Percentiles rank a stretch among this genome's conserved stretches.
Conservation (phyloP, 2,797 vertebrate genomes). For the Pseudochaenichthys georgianus region DNA sequence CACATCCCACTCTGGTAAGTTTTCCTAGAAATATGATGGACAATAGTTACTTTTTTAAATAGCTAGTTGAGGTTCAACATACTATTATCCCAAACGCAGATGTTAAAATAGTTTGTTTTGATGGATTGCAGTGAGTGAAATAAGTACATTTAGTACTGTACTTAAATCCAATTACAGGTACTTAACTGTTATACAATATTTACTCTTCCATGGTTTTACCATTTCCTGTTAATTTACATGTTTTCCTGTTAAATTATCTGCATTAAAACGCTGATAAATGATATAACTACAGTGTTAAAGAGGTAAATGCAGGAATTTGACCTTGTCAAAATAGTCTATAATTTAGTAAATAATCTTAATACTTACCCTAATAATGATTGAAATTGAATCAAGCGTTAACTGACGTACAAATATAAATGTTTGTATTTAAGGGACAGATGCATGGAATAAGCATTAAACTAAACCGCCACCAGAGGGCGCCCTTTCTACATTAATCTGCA, state of each 20-base stretch:
- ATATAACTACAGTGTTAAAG: background rate
- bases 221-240: background rate
- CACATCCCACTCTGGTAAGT: background rate
- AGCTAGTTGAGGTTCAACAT: too few relatives aligned
- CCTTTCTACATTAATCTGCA: background rate
- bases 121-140: background rate
- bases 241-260: background rate
- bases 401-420: too few relatives aligned
- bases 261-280: background rate
- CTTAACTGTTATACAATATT: too few relatives aligned
- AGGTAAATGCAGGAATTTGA: too few relatives aligned
- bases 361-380: background rate
- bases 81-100: background rate
- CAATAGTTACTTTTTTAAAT: too few relatives aligned
- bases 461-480: conserved; percentile 56
- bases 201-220: background rate
- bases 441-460: background rate
- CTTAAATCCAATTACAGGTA: background rate
- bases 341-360: background rate
- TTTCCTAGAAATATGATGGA: background rate
- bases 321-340: background rate
- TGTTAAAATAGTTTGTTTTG: background rate
- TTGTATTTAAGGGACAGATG: background rate
- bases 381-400: background rate
- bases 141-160: background rate